phyloP scores from a whole-genome alignment of 2,888 invertebrate species.

The Syrista parreyssii region DNA sequence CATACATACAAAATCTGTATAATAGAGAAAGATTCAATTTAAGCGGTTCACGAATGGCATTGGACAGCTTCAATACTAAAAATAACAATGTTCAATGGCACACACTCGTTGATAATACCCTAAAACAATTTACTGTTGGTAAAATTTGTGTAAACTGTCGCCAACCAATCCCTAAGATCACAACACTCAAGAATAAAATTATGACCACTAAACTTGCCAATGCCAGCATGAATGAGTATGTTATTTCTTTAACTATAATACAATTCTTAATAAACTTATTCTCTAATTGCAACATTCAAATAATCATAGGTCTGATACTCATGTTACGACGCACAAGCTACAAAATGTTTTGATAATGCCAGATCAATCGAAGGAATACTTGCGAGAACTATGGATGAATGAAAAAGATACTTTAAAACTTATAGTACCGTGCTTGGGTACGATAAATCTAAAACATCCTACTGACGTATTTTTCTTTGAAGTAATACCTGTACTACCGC shows the following conservation, averaged over 20 bases:
- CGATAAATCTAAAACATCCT: conserved; percentile 69
- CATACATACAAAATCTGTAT: conserved; percentile 59
- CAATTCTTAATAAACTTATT: not conserved
- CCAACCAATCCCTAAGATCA: conserved; percentile 68
- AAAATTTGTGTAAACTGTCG: conserved; percentile 72
- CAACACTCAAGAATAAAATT: conserved; percentile 72
- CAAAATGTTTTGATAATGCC: conserved; percentile 70
- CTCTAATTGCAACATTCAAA: not conserved
- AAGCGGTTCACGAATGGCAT: conserved; percentile 61
- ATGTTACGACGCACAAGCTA: conserved; percentile 28
- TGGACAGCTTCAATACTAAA: conserved; percentile 61
- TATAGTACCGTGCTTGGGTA: conserved; percentile 78
- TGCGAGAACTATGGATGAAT: conserved; percentile 78
- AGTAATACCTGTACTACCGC: conserved; percentile 86
- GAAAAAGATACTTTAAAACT: conserved; percentile 77
- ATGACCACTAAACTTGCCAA: conserved; percentile 62
- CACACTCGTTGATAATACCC: conserved; percentile 65
- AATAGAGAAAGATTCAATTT: conserved; percentile 44
- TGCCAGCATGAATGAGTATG: not conserved
- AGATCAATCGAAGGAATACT: conserved; percentile 73
- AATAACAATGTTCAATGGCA: conserved; percentile 68
- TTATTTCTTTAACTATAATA: not conserved
- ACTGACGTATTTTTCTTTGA: conserved; percentile 91
- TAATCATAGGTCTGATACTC: not conserved
- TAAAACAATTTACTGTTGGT: conserved; percentile 66